These are phyloP conservation scores for Coluber constrictor DNA, from an alignment of 2,797 vertebrate species.

Conservation along the genomic window DNA sequence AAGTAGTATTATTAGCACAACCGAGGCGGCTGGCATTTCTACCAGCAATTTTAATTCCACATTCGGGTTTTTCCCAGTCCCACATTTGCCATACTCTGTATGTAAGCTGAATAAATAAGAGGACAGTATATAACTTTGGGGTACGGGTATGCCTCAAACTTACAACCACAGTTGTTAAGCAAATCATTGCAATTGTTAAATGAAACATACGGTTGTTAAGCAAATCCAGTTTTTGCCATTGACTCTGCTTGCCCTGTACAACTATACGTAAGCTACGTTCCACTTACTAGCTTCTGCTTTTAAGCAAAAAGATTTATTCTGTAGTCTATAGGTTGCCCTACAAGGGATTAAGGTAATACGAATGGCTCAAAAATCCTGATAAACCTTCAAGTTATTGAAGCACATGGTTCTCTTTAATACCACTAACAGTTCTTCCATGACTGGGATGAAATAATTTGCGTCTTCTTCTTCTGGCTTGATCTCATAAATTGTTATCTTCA, in stretches of 20 bases:
- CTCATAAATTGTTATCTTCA: not conserved
- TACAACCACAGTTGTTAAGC: not conserved
- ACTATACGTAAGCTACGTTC: not conserved
- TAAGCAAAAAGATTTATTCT: not conserved
- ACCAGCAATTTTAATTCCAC: not conserved
- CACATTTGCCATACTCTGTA: not conserved
- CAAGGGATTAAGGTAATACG: not conserved
- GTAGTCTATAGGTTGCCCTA: not conserved
- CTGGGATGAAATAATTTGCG: conserved; percentile 4
- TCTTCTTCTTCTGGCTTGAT: not conserved
- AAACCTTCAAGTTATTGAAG: not conserved
- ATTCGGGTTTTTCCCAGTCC: not conserved
- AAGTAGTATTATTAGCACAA: not conserved
- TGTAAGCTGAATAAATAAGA: not conserved
- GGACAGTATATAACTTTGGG: not conserved
- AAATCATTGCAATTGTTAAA: not conserved
- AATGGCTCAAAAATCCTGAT: not conserved
- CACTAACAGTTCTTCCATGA: not conserved
- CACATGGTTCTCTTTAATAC: not conserved
- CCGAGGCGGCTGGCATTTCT: not conserved
- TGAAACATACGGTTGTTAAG: not conserved
- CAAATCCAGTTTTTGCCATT: too few species aligned
- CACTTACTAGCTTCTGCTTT: not conserved
- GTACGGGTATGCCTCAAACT: not conserved
- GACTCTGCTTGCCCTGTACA: not conserved